Percentiles rank a stretch among this genome's conserved stretches.
These are phyloP conservation scores for Helicoverpa assulta DNA, from an alignment of 2,888 invertebrate species.

Conservation along the genomic window DNA sequence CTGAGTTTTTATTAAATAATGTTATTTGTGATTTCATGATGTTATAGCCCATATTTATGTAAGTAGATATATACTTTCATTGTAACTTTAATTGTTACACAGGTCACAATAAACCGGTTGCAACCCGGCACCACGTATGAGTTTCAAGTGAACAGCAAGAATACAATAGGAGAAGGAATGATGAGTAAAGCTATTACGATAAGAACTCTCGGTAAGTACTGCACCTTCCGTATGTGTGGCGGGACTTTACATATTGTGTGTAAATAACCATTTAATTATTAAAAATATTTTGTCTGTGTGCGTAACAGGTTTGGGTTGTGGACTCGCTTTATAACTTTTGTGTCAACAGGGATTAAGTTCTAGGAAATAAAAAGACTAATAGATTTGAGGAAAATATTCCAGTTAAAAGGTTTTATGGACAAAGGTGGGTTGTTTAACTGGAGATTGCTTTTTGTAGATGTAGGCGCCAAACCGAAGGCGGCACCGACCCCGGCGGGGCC, in stretches of 20 bases:
- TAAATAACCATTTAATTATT: slow-evolving; percentile 25
- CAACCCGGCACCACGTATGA: slow-evolving; percentile 98
- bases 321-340: slow-evolving; percentile 40
- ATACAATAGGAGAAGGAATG: slow-evolving; percentile 98
- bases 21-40: no score
- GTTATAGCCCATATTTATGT: no score
- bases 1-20: no score
- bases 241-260: slow-evolving; percentile 30
- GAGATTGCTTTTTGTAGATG: slow-evolving; percentile 89
- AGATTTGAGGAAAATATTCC: slow-evolving; percentile 14
- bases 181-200: slow-evolving; percentile 98
- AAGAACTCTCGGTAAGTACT: slow-evolving; percentile 95
- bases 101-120: slow-evolving; percentile 97
- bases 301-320: slow-evolving; percentile 33
- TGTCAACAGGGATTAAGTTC: slow-evolving; percentile 29
- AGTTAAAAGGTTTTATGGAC: slow-evolving; percentile 34
- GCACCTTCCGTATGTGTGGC: slow-evolving; percentile 19
- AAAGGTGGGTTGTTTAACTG: slow-evolving; percentile 72
- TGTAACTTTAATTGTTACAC: slow-evolving; percentile 11
- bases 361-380: slow-evolving; percentile 10
- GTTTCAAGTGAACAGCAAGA: slow-evolving; percentile 98
- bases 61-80: no score
- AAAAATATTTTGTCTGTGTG: slow-evolving; percentile 1
- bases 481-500: slow-evolving; percentile 91
- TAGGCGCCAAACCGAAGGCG: slow-evolving; percentile 89